phyloP scores from a whole-genome alignment of 2,113 vertebrate species.

The Murina feae region DNA sequence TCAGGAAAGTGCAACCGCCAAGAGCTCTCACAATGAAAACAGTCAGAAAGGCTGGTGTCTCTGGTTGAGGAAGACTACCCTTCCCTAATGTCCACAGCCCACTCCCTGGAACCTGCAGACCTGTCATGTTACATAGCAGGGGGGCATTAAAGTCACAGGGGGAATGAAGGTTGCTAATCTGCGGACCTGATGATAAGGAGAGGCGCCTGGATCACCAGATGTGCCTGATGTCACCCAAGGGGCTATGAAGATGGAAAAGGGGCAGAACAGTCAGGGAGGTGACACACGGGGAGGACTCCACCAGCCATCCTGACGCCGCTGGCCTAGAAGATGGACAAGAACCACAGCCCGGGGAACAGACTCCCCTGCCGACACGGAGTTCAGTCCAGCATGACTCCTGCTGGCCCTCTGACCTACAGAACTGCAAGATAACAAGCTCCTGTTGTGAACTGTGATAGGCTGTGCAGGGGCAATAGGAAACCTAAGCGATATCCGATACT shows the following conservation, averaged over 20 bases:
- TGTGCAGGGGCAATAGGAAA: background rate
- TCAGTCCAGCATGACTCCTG: background rate
- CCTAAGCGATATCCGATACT: background rate
- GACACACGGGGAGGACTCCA: background rate
- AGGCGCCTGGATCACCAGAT: background rate
- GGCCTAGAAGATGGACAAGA: background rate
- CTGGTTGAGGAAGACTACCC: background rate
- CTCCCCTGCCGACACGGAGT: background rate
- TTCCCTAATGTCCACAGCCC: background rate
- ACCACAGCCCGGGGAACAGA: fast-evolving
- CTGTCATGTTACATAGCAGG: fast-evolving
- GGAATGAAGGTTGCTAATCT: background rate
- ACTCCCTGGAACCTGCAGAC: background rate
- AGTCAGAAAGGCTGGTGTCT: background rate
- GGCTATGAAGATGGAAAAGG: background rate
- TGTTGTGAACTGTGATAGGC: background rate
- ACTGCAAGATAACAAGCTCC: background rate
- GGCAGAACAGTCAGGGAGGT: background rate
- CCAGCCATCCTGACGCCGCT: background rate
- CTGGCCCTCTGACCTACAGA: background rate
- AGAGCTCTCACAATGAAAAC: background rate
- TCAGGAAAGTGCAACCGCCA: background rate
- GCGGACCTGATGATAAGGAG: background rate
- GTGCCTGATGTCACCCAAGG: background rate
- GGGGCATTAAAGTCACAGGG: background rate